phyloP scores from a whole-genome alignment of 2,797 vertebrate species.

The Sciurus vulgaris region DNA sequence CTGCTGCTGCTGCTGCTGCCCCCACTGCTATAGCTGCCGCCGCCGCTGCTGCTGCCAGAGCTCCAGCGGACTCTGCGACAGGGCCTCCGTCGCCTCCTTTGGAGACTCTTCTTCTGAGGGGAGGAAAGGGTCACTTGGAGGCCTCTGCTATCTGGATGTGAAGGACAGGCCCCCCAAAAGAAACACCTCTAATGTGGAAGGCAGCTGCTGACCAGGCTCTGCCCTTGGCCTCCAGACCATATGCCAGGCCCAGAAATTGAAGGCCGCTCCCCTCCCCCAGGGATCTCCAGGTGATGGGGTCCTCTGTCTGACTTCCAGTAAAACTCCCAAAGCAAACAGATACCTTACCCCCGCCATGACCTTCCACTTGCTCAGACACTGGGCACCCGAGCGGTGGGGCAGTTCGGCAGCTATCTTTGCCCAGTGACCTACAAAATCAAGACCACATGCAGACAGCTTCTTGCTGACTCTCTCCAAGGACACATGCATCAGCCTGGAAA shows the following conservation, averaged over 20 bases:
- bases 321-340: background rate
- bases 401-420: conserved; percentile 93
- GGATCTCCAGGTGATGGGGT: rapidly evolving
- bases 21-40: background rate
- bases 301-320: rapidly evolving
- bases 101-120: background rate
- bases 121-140: background rate
- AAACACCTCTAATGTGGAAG: rapidly evolving
- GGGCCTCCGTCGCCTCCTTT: background rate
- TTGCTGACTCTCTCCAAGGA: rapidly evolving
- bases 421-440: conserved; percentile 91
- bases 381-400: conserved; percentile 90
- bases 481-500: rapidly evolving
- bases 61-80: conserved; percentile 6
- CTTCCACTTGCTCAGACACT: conserved; percentile 94
- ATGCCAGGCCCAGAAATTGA: background rate
- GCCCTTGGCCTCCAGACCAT: background rate
- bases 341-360: conserved; percentile 85
- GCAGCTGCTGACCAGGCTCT: background rate
- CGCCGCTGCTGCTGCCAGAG: background rate
- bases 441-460: rapidly evolving
- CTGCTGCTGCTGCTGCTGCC: background rate
- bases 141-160: rapidly evolving
- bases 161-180: background rate
- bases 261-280: background rate